Conservation (phyloP, 2,888 invertebrate genomes). For the Pyrgus malvae region DNA sequence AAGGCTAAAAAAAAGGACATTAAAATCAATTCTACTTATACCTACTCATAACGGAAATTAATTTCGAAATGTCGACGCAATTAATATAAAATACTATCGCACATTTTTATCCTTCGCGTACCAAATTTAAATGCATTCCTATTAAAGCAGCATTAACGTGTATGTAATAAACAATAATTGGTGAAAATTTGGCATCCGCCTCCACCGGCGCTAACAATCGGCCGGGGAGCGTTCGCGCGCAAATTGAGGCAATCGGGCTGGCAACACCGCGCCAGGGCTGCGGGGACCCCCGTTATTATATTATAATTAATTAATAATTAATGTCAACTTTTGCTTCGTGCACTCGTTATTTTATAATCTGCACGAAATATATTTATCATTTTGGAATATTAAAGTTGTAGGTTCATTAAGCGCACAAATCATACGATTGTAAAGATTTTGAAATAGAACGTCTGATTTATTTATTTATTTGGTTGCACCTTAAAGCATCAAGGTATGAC, state of each 20-base stretch:
- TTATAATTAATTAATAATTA: conserved; percentile 8
- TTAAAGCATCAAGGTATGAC: no score
- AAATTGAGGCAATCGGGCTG: conserved; percentile 67
- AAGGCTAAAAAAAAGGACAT: no score
- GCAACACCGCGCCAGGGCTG: conserved; percentile 42
- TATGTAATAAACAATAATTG: conserved; percentile 26
- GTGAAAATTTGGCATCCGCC: conserved; percentile 26
- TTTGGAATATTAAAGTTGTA: neutral
- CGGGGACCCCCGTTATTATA: neutral
- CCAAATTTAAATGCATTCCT: conserved; percentile 5
- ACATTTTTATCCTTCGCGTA: neutral
- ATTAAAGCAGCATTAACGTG: conserved; percentile 17
- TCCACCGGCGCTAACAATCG: conserved; percentile 43
- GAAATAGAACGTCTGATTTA: no score
- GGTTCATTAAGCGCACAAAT: no score
- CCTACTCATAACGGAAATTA: no score
- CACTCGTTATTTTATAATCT: neutral
- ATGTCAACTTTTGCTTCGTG: neutral
- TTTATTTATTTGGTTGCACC: no score
- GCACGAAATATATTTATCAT: neutral
- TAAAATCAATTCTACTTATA: no score
- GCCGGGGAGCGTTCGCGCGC: conserved; percentile 37
- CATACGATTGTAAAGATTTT: no score
- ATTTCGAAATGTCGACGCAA: no score
- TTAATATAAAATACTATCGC: no score